Conservation (phyloP, 2,797 vertebrate species). For the Avahi laniger region DNA sequence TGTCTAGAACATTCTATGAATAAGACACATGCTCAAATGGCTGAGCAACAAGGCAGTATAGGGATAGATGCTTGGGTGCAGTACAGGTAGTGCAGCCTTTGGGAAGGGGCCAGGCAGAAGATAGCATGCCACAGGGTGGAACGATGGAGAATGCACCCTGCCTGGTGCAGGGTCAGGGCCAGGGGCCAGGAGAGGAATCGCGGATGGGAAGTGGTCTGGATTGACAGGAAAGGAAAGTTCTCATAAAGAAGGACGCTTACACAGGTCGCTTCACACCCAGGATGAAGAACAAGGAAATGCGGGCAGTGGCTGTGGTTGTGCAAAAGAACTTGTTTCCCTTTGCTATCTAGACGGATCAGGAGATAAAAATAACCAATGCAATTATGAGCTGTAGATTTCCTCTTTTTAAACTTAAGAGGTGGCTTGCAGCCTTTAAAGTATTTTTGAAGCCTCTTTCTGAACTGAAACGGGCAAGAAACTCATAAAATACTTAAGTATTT, state of each 20-base stretch:
- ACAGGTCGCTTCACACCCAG: background rate
- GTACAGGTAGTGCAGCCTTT: background rate
- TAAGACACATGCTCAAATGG: background rate
- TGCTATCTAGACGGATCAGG: background rate
- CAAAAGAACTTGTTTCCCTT: background rate
- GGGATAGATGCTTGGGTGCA: background rate
- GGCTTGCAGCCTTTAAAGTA: too few species aligned
- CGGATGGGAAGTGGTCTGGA: background rate
- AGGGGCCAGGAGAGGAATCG: too few species aligned
- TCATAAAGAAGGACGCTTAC: background rate
- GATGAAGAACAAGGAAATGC: background rate
- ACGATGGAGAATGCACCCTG: background rate
- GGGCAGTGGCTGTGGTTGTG: background rate
- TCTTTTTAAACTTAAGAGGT: background rate
- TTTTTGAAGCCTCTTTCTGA: background rate
- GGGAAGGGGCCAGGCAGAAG: too few species aligned
- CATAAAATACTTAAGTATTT: background rate
- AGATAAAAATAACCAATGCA: background rate
- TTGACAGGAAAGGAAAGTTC: background rate
- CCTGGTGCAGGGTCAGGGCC: background rate
- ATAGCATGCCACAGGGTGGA: background rate
- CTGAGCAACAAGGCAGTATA: fast-evolving
- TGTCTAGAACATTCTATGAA: background rate
- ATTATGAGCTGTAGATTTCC: background rate
- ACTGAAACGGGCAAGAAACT: background rate